phyloP scores from a whole-genome alignment of 2,113 vertebrate species.

The Onychostoma macrolepis region DNA sequence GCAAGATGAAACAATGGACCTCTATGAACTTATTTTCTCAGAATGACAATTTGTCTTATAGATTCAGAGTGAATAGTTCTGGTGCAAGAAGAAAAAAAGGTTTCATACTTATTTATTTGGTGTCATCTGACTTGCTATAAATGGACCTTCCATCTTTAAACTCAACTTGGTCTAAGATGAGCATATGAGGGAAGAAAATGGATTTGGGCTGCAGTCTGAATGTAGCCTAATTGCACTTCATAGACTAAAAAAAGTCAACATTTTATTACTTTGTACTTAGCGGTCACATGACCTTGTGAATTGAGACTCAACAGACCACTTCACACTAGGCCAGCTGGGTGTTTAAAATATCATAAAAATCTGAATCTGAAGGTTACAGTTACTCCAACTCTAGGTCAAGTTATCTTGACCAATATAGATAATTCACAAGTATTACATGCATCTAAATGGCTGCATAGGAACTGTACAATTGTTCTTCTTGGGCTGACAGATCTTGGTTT shows the following conservation, averaged over 20 bases:
- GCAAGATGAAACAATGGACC: neutral
- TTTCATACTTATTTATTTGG: neutral
- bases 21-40: neutral
- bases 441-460: neutral
- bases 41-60: neutral
- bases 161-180: neutral
- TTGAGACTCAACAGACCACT: neutral
- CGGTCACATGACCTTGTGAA: neutral
- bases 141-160: neutral
- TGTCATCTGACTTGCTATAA: neutral
- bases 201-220: too few species aligned
- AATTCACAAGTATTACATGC: neutral
- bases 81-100: neutral
- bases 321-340: neutral
- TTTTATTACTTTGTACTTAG: neutral
- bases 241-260: neutral
- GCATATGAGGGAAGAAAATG: too few species aligned
- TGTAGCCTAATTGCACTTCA: neutral
- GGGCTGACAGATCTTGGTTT: neutral
- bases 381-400: neutral
- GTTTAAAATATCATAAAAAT: neutral
- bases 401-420: neutral
- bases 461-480: neutral
- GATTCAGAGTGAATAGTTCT: neutral
- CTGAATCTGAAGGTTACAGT: neutral